Base-by-base conservation (phyloP, 2,113 vertebrate species). In the Proterorhinus semilunaris region DNA sequence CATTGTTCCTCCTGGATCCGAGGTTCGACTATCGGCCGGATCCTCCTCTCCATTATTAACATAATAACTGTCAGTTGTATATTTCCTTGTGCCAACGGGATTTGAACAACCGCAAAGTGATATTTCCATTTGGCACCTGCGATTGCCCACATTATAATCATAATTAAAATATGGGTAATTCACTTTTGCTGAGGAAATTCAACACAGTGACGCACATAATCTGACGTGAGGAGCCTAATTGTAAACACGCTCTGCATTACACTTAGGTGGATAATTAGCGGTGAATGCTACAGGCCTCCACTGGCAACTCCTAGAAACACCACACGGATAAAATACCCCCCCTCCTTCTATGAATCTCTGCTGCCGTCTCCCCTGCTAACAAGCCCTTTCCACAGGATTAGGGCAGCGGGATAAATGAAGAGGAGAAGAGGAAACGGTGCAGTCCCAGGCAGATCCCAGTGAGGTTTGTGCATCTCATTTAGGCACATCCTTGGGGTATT, bases 361-460 rank as follows among this genome's bases (percentile, higher is more conserved):
- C 76, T 57, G 45, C 57, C 67, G 58, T 66, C 59, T 68, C 59
- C 67, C 69, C 62, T 78, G 69, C 62, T 78, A 75, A 82, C 70
- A 78, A 83, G 65, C 71, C 47, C 66, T 71, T 81, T 79, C 59
- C 61, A 70, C 72, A 48, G 82, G 82, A 80, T 83, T 85, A 79
- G 61, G 46, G 49, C 50, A 63, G 72, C 64, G 75, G 52, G 66
- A 75, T 11, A 69, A 68, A 75, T 64, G 70, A 76, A 71, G 17
- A 27, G 66, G 68, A 73, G 66, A 70, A 49, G 65, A 72, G 61
- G 54, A 82, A 55, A 77, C 73, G 66, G 55, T 16, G 43, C 45
- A 67, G 66, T 70, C 69, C 61, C 52, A 61, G 70, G 44, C 70
- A 61, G 81, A 47, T 71, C 7, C 15, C n/a, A 43, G 78, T 55